A percentile compares a stretch with the other conserved stretches of the same genome.
These are phyloP conservation scores for Eupithecia dodoneata DNA, from an alignment of 2,888 invertebrate species.

Conservation along the genomic window DNA sequence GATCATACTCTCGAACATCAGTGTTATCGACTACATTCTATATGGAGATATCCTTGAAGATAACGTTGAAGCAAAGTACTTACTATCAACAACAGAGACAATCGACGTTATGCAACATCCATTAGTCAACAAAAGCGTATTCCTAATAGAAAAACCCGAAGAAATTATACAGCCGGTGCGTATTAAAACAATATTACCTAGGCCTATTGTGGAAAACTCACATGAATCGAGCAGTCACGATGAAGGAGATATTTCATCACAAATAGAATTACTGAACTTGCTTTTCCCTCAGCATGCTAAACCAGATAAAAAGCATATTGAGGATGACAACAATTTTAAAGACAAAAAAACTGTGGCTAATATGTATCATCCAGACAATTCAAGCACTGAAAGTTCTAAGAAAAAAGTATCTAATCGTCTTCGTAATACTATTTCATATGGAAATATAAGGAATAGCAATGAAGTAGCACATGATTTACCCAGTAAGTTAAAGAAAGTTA, in stretches of 20 bases:
- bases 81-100: constrained; percentile 7
- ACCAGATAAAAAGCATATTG: background rate
- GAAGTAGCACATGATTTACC: background rate
- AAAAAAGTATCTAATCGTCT: background rate
- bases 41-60: constrained; percentile 14
- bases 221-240: background rate
- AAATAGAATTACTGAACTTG: background rate
- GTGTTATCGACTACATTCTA: constrained; percentile 26
- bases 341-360: background rate
- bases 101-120: background rate
- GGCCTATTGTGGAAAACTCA: background rate
- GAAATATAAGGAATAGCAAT: background rate
- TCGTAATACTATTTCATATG: background rate
- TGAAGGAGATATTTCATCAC: background rate
- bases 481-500: background rate
- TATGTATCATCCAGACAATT: background rate
- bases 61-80: constrained; percentile 3
- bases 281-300: background rate
- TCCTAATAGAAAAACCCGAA: constrained; percentile 1
- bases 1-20: constrained; percentile 21
- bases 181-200: background rate
- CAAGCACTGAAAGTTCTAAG: background rate
- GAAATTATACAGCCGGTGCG: constrained; percentile 1
- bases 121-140: background rate
- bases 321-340: background rate